Conservation (phyloP, 2,113 vertebrate species). For the Dipodomys stephensi region DNA sequence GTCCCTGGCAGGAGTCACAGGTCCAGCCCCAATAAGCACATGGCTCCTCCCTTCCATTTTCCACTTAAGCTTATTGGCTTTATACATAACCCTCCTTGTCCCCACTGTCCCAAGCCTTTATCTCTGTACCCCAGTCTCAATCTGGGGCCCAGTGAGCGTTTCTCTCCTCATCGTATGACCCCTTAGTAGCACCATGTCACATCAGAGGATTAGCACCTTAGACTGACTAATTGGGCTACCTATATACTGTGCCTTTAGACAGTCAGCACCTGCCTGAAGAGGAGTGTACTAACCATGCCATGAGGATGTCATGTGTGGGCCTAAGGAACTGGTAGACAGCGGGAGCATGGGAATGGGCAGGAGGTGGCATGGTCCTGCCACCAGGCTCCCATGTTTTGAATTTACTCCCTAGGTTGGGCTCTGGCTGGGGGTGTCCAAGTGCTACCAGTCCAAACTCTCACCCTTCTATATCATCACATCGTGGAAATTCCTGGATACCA, state of each 20-base stretch:
- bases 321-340: not conserved
- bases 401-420: not conserved
- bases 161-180: not conserved
- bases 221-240: not conserved
- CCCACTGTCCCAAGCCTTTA: not conserved
- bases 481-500: slow-evolving; percentile 31
- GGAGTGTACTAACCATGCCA: no score
- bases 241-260: not conserved
- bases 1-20: not conserved
- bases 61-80: not conserved
- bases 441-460: not conserved
- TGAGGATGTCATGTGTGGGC: not conserved
- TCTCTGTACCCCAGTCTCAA: not conserved
- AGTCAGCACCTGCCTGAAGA: not conserved
- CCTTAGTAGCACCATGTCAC: not conserved
- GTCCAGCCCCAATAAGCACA: not conserved
- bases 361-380: not conserved
- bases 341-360: not conserved
- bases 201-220: not conserved
- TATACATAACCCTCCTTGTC: not conserved
- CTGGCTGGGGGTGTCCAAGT: not conserved
- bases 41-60: not conserved
- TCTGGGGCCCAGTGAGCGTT: not conserved
- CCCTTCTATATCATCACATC: not conserved
- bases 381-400: no score